Evolutionary conservation across 2,888 invertebrate genomes (phyloP), one percentile per base, ranked within the genome.

Genomic region (Amphipoea oculea): DNA sequence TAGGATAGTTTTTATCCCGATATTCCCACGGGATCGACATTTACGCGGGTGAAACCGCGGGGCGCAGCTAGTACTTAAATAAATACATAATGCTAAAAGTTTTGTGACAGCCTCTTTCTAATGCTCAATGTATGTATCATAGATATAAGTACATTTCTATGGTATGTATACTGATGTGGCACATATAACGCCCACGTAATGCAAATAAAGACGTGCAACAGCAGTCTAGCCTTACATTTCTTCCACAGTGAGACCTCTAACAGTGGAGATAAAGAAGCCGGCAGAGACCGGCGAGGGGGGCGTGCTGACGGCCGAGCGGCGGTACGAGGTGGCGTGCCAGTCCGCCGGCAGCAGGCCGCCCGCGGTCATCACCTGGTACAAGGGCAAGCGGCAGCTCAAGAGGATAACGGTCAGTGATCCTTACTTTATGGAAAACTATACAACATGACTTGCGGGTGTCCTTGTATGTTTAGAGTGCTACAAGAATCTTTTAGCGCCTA

Each of bases 341-440:
- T 98, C 99, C 6, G 98, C 98, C 20, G 99, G 99, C 89, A 99
- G 99, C 73, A 97, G 99, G 84, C 99, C 99, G 79, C 98, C 99
- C 42, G 98, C 99, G 51, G 97, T 98, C 93, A 98, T 99, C 95
- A 98, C 98, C 29, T 99, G 99, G 99, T 98, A 98, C 97, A 99
- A 99, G 95, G 99, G 98, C 84, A 98, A 98, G 94, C 97, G 98
- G 81, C 98, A 98, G 92, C 97, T 99, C 86, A 98, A 98, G 91
- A 97, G 98, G 93, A 98, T 98, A 80, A 98, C 98, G 97, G 99
- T 99, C 92, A 95, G 96, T 95, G 20, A 20, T 3, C 5, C 48
- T 48, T 45, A 42, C 6, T 72, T 48, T 65, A 40, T n/a, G 11
- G 3, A 17, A 11, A 62, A 62, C 3, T 40, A 17, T n/a, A 70